A percentile compares a stretch with the other conserved stretches of the same genome.
These are phyloP conservation scores for Phylloscopus whistleri DNA, from an alignment of 2,113 vertebrate genomes.

Conservation along the genomic window DNA sequence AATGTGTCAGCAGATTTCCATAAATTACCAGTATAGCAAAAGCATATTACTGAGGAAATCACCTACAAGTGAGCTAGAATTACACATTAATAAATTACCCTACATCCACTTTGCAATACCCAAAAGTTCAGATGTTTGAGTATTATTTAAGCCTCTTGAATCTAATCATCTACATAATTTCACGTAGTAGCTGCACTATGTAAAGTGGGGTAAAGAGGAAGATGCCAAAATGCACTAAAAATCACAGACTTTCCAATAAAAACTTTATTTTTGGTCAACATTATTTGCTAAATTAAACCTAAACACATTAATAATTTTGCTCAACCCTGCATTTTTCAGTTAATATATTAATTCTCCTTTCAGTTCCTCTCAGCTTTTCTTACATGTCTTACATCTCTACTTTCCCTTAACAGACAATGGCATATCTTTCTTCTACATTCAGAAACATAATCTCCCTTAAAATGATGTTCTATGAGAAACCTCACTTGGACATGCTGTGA, in stretches of 20 bases:
- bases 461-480: background rate
- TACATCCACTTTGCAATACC: background rate
- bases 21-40: background rate
- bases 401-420: background rate
- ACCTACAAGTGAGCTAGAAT: background rate
- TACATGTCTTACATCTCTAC: background rate
- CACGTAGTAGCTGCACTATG: background rate
- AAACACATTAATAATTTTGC: background rate
- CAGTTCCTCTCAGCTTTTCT: background rate
- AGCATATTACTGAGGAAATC: background rate
- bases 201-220: background rate
- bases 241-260: background rate
- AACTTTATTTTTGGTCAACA: background rate
- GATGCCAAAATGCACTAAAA: background rate
- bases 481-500: background rate
- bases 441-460: background rate
- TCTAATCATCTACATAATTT: background rate
- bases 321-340: background rate
- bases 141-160: background rate
- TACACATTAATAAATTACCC: background rate
- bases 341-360: background rate
- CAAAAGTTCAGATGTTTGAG: background rate
- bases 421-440: background rate
- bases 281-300: constrained; percentile 1
- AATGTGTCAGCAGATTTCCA: background rate